Evolutionary conservation across 2,113 vertebrate genomes (phyloP).

Genomic region (Orcinus orca): DNA sequence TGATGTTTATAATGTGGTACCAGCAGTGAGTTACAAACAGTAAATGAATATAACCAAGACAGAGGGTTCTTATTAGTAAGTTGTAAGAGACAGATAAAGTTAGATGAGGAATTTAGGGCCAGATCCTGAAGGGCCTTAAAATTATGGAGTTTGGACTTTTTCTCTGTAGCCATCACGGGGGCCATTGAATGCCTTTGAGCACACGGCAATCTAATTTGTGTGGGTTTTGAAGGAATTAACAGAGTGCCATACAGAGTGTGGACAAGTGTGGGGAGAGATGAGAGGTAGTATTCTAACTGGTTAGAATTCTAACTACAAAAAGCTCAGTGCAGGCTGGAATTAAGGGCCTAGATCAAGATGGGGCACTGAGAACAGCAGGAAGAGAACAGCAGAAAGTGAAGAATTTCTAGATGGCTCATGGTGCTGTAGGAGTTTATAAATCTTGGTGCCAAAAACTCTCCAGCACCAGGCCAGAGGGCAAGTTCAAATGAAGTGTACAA

Average conservation of each 20-base stretch:
- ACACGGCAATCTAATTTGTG: background rate
- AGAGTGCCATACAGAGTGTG: background rate
- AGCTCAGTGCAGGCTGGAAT: background rate
- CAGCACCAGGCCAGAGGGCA: background rate
- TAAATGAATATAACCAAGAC: background rate
- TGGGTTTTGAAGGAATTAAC: background rate
- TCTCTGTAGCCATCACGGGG: background rate
- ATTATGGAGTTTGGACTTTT: background rate
- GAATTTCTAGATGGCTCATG: background rate
- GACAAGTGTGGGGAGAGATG: background rate
- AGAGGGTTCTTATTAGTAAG: background rate
- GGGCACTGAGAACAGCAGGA: background rate
- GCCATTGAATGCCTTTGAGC: background rate
- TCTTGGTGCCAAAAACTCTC: background rate
- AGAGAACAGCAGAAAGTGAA: background rate
- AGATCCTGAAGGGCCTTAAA: background rate
- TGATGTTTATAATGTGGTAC: background rate
- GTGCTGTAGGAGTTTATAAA: background rate
- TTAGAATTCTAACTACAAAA: background rate
- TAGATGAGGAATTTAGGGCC: background rate
- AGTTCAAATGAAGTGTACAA: background rate
- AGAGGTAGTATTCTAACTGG: background rate
- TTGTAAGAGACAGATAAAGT: background rate
- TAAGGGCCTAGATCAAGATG: background rate
- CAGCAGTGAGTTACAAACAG: background rate